phyloP scores from a whole-genome alignment of 2,888 invertebrate genomes.

The Rhaphigaster nebulosa region DNA sequence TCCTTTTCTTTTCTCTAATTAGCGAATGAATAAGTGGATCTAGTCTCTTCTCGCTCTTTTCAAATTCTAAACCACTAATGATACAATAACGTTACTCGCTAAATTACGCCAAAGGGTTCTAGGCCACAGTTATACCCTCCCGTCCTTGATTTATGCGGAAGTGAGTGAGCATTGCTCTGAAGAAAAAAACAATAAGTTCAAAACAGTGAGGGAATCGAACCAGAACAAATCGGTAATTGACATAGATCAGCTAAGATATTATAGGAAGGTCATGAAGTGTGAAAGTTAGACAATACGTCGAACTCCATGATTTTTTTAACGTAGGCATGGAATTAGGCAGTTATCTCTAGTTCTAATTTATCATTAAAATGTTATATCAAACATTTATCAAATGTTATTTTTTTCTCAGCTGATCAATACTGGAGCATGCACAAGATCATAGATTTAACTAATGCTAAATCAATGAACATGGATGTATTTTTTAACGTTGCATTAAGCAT shows the following conservation, averaged over 20 bases:
- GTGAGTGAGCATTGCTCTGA: background rate
- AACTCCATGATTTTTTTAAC: background rate
- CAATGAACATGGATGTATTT: too few relatives aligned
- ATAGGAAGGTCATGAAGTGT: background rate
- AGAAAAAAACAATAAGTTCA: background rate
- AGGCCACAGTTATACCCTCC: background rate
- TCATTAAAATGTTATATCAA: too few relatives aligned
- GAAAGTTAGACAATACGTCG: background rate
- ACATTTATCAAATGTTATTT: too few relatives aligned
- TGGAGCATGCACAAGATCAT: too few relatives aligned
- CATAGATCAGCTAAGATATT: background rate
- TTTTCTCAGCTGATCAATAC: too few relatives aligned
- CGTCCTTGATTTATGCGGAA: background rate
- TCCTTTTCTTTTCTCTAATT: conserved; percentile 16
- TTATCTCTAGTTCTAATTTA: background rate
- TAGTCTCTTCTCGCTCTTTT: background rate
- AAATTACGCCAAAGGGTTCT: background rate
- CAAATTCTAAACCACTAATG: background rate
- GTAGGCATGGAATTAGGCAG: background rate
- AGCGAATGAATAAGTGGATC: conserved; percentile 6
- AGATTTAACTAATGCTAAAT: too few relatives aligned
- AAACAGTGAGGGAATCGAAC: background rate
- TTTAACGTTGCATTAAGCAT: too few relatives aligned
- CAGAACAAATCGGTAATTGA: conserved; percentile 15
- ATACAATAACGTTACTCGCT: background rate